These are phyloP conservation scores for Loripinus fragilis DNA, from an alignment of 2,888 invertebrate species.

Conservation along the genomic window DNA sequence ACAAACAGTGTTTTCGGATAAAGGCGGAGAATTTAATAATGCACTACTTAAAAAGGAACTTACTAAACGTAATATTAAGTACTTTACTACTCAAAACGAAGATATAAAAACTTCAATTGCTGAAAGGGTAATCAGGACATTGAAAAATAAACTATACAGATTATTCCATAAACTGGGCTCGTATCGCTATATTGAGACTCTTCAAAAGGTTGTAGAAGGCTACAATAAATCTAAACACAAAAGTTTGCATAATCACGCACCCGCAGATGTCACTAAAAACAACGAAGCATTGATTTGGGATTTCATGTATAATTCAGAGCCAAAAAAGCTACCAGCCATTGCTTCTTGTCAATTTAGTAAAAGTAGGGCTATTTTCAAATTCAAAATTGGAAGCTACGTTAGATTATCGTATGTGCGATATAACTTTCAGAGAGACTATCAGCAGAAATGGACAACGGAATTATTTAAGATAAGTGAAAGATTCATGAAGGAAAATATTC, in stretches of 20 bases:
- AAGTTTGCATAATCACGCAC: constrained; percentile 23
- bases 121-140: constrained; percentile 39
- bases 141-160: constrained; percentile 28
- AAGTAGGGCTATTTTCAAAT: constrained; percentile 30
- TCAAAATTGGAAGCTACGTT: constrained; percentile 36
- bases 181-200: constrained; percentile 25
- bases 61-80: constrained; percentile 18
- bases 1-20: constrained; percentile 32
- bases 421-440: constrained; percentile 48
- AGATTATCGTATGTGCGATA: constrained; percentile 32
- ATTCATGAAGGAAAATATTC: constrained; percentile 23
- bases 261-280: constrained; percentile 7
- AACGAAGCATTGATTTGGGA: constrained; percentile 30
- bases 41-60: constrained; percentile 18
- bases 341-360: not conserved
- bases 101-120: constrained; percentile 28
- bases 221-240: constrained; percentile 41
- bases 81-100: constrained; percentile 33
- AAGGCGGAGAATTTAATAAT: constrained; percentile 41
- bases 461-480: constrained; percentile 35
- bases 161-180: constrained; percentile 34
- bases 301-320: constrained; percentile 18
- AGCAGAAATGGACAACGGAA: constrained; percentile 50
- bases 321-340: not conserved
- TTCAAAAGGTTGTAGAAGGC: constrained; percentile 28